Base-by-base conservation (phyloP, 2,797 vertebrate genomes). In the Phrynocephalus vlangalii region DNA sequence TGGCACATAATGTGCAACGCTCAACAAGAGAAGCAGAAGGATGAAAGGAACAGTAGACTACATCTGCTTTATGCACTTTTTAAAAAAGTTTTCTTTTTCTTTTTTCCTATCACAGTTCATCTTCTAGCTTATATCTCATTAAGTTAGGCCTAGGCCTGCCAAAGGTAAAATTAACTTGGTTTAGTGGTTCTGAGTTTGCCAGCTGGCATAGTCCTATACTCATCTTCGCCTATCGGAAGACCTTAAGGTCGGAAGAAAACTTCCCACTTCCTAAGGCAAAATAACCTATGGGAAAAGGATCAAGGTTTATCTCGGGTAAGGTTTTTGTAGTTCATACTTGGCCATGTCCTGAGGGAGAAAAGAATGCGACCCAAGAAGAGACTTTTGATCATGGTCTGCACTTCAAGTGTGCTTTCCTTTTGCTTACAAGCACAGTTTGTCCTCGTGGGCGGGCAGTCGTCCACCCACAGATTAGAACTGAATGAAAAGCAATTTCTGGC, bases 291-390 rank as follows among this genome's bases (percentile, higher is more conserved):
- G 24, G 13, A 33, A 5, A 63, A 63, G 60, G 13, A 85, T 52
- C 18, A 10, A 85, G 44, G 5, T 68, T 91, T 91, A 75, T 56
- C 20, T 77, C 11, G 22, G 48, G 7, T 20, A 28, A 87, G 83
- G 24, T 30, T 44, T 87, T 79, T 1, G 0, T 86, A 72, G 86
- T 82, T 82, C 38, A 81, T 80, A 86, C 15, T 22, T 48, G 66
- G 0, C 76, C 63, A n/a, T 90, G 83, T 89, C 33, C 80, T 82
- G 16, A 84, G 84, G 66, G 84, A 85, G 71, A 75, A 60, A 66
- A 80, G 24, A 70, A 5, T 63, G 4, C 26, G 10, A 83, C 20
- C 0, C 0, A 85, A 28, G 50, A 79, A 73, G 0, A 0, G 78
- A 63, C 60, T 79, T 92, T 90, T 87, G 67, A 66, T 84, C 66